Evolutionary conservation across 2,797 vertebrate species (phyloP), one percentile per base, ranked within the genome.

Genomic region (Emys orbicularis): DNA sequence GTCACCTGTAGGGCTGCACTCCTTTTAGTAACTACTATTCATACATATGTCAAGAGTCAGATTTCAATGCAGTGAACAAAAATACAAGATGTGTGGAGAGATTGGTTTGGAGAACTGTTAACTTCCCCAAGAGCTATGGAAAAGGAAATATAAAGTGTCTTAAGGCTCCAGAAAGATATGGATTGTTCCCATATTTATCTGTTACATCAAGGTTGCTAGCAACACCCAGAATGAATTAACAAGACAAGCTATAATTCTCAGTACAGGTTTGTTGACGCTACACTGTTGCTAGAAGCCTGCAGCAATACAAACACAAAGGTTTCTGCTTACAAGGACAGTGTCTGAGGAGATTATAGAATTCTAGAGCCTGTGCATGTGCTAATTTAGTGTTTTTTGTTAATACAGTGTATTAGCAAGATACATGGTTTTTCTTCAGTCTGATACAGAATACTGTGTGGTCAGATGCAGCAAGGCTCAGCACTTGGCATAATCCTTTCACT

Each of bases 21-120:
- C 8, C 76, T 94, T 61, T 34, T n/a, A 95, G 92, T 90, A 93
- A 47, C 83, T 89, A 16, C 54, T 90, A 47, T 29, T 76, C 23
- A 16, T 18, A 25, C n/a, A 41, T 18, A 53, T 25, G 27, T 12
- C 57, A 12, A 23, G 49, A 90, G 94, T 89, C 3, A 90, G 89
- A 89, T 86, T 34, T 19, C 68, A 65, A 5, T 18, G 7, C 86
- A 7, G 19, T 81, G 85, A 85, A 92, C 93, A 79, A 94, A 94
- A 23, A 27, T 1, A 27, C 2, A 49, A 12, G 50, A 76, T 76
- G 93, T 91, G 34, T 82, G 47, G 65, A 76, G 61, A 44, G 85
- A 27, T 18, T 74, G 23, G 72, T 41, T 44, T 76, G 13, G 41
- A 47, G 25, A 76, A 76, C 12, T 76, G 41, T 44, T 12, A 29